phyloP scores from a whole-genome alignment of 1,140 invertebrate species.

The Gonatopus flavifemur region DNA sequence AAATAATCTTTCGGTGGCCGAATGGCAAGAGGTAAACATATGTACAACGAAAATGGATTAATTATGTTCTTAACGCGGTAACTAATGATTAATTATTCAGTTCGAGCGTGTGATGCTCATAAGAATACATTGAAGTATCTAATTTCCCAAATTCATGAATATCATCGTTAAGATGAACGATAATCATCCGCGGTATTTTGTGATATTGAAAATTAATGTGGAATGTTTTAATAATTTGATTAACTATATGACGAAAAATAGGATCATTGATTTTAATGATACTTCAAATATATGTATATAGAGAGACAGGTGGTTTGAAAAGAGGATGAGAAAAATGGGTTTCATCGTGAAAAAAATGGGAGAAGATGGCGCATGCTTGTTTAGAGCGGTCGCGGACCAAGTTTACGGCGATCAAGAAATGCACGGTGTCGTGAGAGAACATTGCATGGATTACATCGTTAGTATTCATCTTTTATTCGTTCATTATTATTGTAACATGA shows the following conservation, averaged over 20 bases:
- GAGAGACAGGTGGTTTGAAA: constrained; percentile 71
- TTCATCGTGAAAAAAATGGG: constrained; percentile 86
- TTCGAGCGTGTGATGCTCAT: too few species aligned
- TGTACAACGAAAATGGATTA: too few species aligned
- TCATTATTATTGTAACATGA: neutral
- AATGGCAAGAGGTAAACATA: constrained; percentile 67
- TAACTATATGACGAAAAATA: too few species aligned
- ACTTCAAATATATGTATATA: constrained; percentile 38
- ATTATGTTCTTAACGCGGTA: too few species aligned
- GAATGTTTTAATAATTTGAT: too few species aligned
- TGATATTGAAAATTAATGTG: too few species aligned
- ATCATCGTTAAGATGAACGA: too few species aligned
- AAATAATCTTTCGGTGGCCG: constrained; percentile 60
- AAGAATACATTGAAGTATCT: too few species aligned
- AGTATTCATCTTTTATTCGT: constrained; percentile 41
- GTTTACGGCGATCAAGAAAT: constrained; percentile 93
- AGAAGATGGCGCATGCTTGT: constrained; percentile 92
- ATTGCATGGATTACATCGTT: constrained; percentile 94
- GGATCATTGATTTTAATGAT: constrained; percentile 3
- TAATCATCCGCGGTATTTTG: too few species aligned
- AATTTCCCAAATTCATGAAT: too few species aligned
- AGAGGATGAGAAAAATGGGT: constrained; percentile 73
- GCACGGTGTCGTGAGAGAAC: constrained; percentile 80
- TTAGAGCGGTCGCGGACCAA: constrained; percentile 89
- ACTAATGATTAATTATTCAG: too few species aligned